phyloP scores from a whole-genome alignment of 1,140 invertebrate genomes.

The Drosophila punjabiensis region DNA sequence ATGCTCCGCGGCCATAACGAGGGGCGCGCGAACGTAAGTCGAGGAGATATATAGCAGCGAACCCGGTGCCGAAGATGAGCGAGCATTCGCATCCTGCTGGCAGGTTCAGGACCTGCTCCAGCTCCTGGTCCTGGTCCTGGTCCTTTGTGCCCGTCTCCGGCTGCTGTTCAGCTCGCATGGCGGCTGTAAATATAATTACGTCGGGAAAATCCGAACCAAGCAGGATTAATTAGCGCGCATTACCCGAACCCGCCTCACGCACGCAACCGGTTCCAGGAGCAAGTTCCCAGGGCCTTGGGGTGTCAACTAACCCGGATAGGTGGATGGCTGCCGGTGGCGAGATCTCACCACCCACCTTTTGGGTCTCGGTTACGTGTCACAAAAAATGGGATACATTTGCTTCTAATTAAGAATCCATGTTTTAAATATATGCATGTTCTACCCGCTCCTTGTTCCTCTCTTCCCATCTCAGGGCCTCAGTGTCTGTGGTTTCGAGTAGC shows the following conservation, averaged over 20 bases:
- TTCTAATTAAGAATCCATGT: conserved; percentile 85
- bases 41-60: conserved; percentile 13
- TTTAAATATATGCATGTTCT: conserved; percentile 68
- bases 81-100: conserved; percentile 49
- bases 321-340: conserved; percentile 20
- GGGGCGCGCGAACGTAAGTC: conserved; percentile 22
- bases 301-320: conserved; percentile 64
- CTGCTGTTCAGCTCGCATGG: conserved; percentile 66
- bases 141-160: conserved; percentile 17
- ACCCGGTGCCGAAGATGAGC: conserved; percentile 35
- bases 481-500: conserved; percentile 67
- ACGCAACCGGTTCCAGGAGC: conserved; percentile 56
- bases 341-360: conserved; percentile 54
- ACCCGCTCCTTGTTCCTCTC: conserved; percentile 47
- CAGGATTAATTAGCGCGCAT: conserved; percentile 85
- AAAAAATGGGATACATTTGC: conserved; percentile 76
- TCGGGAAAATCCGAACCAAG: conserved; percentile 84
- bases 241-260: conserved; percentile 65
- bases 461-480: conserved; percentile 14
- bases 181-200: conserved; percentile 84
- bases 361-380: conserved; percentile 49
- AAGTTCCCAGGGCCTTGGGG: conserved; percentile 33
- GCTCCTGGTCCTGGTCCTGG: not conserved
- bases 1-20: conserved; percentile 59
- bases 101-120: conserved; percentile 15